These are phyloP conservation scores for Orestias chungarensis DNA, from an alignment of 2,797 vertebrate species.

Conservation along the genomic window DNA sequence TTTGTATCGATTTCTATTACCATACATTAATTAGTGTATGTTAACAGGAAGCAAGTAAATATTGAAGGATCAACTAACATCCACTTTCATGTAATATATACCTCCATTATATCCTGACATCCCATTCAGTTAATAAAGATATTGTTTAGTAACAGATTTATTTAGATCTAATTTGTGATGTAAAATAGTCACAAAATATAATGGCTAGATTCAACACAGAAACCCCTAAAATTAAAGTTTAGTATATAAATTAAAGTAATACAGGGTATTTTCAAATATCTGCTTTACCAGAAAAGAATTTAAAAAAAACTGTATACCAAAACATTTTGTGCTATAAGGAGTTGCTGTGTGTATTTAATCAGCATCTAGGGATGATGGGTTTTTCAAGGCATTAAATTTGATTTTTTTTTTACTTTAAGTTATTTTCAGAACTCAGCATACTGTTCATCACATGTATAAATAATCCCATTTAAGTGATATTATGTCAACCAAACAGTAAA, in stretches of 20 bases:
- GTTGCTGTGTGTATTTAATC: background rate
- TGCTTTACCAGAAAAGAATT: background rate
- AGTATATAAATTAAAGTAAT: background rate
- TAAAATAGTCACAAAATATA: background rate
- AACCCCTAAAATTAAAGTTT: background rate
- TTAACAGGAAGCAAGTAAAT: conserved; percentile 5
- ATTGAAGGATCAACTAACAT: background rate
- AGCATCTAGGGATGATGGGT: background rate
- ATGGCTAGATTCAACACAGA: background rate
- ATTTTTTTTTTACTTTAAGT: background rate
- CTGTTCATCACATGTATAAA: background rate
- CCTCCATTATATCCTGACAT: background rate
- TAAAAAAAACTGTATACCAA: background rate
- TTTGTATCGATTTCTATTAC: conserved; percentile 3
- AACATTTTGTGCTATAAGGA: background rate
- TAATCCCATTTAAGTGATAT: background rate
- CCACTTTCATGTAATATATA: background rate
- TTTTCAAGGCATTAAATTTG: background rate
- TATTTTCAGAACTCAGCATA: background rate
- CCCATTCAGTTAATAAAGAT: background rate
- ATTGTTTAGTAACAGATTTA: background rate
- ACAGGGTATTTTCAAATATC: background rate
- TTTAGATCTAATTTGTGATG: background rate
- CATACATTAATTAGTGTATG: conserved; percentile 21
- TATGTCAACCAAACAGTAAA: background rate